These are phyloP conservation scores for Lasioglossum leucozonium DNA, from an alignment of 2,888 invertebrate genomes.

Conservation along the genomic window DNA sequence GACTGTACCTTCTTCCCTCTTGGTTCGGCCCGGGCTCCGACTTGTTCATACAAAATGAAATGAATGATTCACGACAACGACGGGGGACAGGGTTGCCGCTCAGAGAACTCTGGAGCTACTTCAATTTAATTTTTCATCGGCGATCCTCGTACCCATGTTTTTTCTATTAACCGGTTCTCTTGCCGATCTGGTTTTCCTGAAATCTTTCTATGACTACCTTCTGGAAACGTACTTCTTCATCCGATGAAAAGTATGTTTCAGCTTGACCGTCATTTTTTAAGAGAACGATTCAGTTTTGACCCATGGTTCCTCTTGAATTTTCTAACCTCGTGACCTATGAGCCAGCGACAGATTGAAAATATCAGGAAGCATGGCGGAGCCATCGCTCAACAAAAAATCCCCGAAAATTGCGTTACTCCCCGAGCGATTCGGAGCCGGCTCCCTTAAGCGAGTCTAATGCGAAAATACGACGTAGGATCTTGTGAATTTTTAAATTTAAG, in stretches of 20 bases:
- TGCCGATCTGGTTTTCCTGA: neutral
- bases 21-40: conserved; percentile 8
- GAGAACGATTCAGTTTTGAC: no score
- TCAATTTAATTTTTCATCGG: conserved; percentile 11
- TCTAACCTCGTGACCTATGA: neutral
- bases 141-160: neutral
- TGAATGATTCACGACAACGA: conserved; percentile 49
- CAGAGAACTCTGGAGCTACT: neutral
- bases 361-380: neutral
- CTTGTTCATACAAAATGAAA: conserved; percentile 31
- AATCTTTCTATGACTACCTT: neutral
- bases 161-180: conserved; percentile 3
- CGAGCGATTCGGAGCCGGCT: neutral
- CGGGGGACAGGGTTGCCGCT: conserved; percentile 13
- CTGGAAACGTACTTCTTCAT: neutral
- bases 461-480: conserved; percentile 33
- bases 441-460: conserved; percentile 5
- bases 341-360: neutral
- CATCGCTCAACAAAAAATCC: neutral
- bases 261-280: no score
- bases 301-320: no score
- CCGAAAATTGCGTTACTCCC: neutral
- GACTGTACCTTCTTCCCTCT: conserved; percentile 37
- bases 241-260: no score
- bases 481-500: conserved; percentile 47